These are phyloP conservation scores for Ligdia adustata DNA, from an alignment of 2,888 invertebrate genomes.

Conservation along the genomic window DNA sequence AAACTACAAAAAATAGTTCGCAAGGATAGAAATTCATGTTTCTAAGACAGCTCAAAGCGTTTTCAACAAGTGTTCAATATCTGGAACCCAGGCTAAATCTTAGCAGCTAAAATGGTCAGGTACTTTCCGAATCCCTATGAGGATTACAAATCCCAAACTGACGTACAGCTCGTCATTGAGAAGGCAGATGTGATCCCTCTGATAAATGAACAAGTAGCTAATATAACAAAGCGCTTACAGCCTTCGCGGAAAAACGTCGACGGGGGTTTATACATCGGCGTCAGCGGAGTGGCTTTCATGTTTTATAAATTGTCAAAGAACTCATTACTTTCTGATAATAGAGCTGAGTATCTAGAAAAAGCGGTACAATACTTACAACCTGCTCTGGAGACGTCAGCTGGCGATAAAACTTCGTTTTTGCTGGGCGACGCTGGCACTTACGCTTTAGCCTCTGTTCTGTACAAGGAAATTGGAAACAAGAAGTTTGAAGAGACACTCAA, in stretches of 20 bases:
- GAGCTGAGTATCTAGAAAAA: slow-evolving; percentile 79
- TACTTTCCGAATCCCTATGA: slow-evolving; percentile 70
- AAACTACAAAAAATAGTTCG: too few species aligned
- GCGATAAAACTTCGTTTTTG: slow-evolving; percentile 88
- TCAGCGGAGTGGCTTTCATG: slow-evolving; percentile 90
- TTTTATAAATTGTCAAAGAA: slow-evolving; percentile 87
- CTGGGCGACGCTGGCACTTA: slow-evolving; percentile 92
- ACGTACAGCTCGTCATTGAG: slow-evolving; percentile 39
- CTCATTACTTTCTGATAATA: slow-evolving; percentile 70
- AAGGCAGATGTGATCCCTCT: slow-evolving; percentile 51
- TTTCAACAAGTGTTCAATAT: slow-evolving; percentile 35
- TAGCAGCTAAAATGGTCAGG: too few species aligned
- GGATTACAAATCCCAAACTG: slow-evolving; percentile 56
- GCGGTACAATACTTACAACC: slow-evolving; percentile 86
- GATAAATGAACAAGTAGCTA: slow-evolving; percentile 60
- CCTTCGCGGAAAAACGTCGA: slow-evolving; percentile 75
- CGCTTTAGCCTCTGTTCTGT: slow-evolving; percentile 87
- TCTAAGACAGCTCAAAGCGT: slow-evolving; percentile 36
- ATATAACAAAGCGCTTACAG: slow-evolving; percentile 61
- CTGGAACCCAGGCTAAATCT: too few species aligned
- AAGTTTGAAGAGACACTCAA: slow-evolving; percentile 57
- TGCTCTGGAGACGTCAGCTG: slow-evolving; percentile 81
- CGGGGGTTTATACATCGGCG: slow-evolving; percentile 87
- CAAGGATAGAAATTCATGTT: slow-evolving; percentile 52
- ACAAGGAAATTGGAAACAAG: slow-evolving; percentile 76